Base-by-base conservation (phyloP, 2,113 vertebrate species). In the Brachyhypopomus occidentalis region DNA sequence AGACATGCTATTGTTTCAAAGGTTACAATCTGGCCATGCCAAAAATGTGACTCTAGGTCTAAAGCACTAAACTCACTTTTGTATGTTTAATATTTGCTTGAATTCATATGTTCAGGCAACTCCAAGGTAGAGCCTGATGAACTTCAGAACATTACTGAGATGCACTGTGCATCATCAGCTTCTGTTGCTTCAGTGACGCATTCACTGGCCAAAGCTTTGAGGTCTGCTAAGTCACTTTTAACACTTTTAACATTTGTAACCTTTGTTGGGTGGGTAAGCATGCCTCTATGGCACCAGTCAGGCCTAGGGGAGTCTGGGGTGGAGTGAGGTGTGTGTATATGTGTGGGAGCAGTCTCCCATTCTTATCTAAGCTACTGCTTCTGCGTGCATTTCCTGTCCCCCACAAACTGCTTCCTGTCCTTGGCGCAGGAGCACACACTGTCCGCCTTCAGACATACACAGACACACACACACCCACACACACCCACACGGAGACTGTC, bases 401-500 rank as follows among this genome's bases (percentile, higher is more conserved):
- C 78, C 81, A 78, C 81, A 83, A 81, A 86, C 84, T 81, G 81
- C 84, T 86, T 86, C 84, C 81, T 86, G 84, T 86, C 81, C 84
- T 86, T 86, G 84, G 78, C 45, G 45, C 52, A 70, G 74, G 55
- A 83, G 84, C 84, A 82, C 77, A 85, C 74, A 80, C 77, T 83
- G 81, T 77, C 86, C 78, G 74, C 66, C 81, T 78, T 74, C 56
- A 85, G 83, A 83, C 78, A 81, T 62, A 81, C 80, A 78, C 78
- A 83, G 72, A 81, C 72, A 80, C 67, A 72, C 72, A 25, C 74
- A 84, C 87, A 79, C 85, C 80, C 84, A 81, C 82, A 84, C 38
- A 85, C 83, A 88, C 48, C 55, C 69, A 77, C 81, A 79, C 69
- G 63, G 60, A 84, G 56, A 80, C 81, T 86, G 84, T 86, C 84